These are phyloP conservation scores for Xiphydria camelus DNA, from an alignment of 2,888 invertebrate genomes.

Conservation along the genomic window DNA sequence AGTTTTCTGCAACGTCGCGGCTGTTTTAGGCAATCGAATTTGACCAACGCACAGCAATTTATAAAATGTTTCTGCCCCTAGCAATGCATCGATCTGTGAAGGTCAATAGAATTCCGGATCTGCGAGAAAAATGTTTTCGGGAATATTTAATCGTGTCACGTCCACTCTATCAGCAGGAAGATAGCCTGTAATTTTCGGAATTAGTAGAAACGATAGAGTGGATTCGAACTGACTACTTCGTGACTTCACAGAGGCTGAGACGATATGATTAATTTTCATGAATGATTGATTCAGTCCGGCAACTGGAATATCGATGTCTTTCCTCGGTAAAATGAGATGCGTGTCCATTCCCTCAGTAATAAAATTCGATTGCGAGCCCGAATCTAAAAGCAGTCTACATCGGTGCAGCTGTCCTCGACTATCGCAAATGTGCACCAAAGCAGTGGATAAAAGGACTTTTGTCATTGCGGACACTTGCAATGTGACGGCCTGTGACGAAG, in stretches of 20 bases:
- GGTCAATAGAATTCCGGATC: constrained; percentile 17
- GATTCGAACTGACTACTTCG: constrained; percentile 5
- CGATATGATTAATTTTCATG: background rate
- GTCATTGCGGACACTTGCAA: background rate
- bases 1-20: constrained; percentile 12
- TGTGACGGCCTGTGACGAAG: background rate
- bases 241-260: background rate
- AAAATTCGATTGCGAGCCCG: constrained; percentile 14
- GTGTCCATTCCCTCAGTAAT: constrained; percentile 1
- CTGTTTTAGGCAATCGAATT: constrained; percentile 6
- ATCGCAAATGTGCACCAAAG: background rate
- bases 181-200: constrained; percentile 14
- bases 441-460: background rate
- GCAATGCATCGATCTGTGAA: constrained; percentile 12
- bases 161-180: constrained; percentile 8
- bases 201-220: constrained; percentile 11
- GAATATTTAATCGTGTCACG: background rate
- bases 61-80: constrained; percentile 18
- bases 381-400: constrained; percentile 10
- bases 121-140: constrained; percentile 12
- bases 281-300: constrained; percentile 1
- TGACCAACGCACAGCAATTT: constrained; percentile 5
- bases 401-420: background rate
- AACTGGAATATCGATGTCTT: background rate
- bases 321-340: background rate